These are phyloP conservation scores for Sigmodon hispidus DNA, from an alignment of 2,113 vertebrate species.

Conservation along the genomic window DNA sequence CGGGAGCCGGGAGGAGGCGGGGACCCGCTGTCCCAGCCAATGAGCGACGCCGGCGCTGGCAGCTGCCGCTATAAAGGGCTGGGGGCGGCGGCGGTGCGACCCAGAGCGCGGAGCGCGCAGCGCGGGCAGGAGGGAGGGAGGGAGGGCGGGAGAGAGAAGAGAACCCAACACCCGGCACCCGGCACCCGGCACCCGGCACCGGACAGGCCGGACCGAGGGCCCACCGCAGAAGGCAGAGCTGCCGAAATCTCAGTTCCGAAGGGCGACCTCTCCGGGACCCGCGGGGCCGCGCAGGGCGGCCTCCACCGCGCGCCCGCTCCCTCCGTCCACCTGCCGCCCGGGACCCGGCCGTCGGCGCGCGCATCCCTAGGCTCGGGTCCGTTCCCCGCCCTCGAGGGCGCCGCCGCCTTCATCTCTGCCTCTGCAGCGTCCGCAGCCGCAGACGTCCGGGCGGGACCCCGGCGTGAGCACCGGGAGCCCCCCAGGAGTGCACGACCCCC, in stretches of 20 bases:
- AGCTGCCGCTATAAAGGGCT: conserved; percentile 81
- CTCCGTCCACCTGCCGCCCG: conserved; percentile 56
- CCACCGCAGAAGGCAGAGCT: conserved; percentile 30
- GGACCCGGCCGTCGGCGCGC: conserved; percentile 59
- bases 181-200: neutral
- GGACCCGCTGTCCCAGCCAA: conserved; percentile 59
- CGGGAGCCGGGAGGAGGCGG: conserved; percentile 74
- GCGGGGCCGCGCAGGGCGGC: conserved; percentile 60
- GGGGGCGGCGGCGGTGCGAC: conserved; percentile 82
- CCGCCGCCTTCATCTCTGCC: conserved; percentile 61
- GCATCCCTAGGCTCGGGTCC: conserved; percentile 64
- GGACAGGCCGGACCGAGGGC: conserved; percentile 48
- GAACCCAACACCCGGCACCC: conserved; percentile 12
- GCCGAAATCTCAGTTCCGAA: conserved; percentile 60
- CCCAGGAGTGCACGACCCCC: conserved; percentile 70
- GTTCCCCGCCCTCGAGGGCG: conserved; percentile 73
- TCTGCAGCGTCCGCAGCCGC: conserved; percentile 63
- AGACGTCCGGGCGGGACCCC: conserved; percentile 67
- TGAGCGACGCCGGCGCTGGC: conserved; percentile 69
- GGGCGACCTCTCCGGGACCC: conserved; percentile 54
- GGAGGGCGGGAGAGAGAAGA: conserved; percentile 76
- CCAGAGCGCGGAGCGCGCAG: conserved; percentile 81
- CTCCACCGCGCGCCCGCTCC: conserved; percentile 45
- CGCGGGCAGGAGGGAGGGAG: conserved; percentile 78
- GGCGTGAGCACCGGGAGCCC: conserved; percentile 73